Evolutionary conservation across 2,888 invertebrate genomes (phyloP).

Genomic region (Camptogramma bilineatum): DNA sequence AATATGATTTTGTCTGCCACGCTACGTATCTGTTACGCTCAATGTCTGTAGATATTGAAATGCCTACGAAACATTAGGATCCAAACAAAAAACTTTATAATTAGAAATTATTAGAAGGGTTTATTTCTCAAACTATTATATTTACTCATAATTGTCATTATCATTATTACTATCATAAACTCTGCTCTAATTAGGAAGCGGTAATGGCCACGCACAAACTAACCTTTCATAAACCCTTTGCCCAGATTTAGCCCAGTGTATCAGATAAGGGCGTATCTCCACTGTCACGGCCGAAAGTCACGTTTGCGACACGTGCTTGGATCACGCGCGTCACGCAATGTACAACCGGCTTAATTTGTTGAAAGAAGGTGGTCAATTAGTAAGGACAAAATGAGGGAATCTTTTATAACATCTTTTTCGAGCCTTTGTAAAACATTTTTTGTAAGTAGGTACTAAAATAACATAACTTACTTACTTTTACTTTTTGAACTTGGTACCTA

Average conservation of each 20-base stretch:
- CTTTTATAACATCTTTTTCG: background rate
- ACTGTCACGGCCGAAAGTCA: slow-evolving; percentile 67
- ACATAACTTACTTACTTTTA: background rate
- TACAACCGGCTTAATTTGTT: slow-evolving; percentile 50
- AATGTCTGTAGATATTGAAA: too few species aligned
- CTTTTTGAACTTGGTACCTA: too few species aligned
- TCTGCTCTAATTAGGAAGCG: slow-evolving; percentile 16
- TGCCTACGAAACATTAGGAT: too few species aligned
- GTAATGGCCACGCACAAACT: slow-evolving; percentile 20
- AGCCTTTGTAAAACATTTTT: background rate
- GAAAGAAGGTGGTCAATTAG: slow-evolving; percentile 40
- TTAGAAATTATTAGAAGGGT: too few species aligned
- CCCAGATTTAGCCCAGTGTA: slow-evolving; percentile 28
- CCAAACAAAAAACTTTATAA: too few species aligned
- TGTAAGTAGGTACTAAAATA: too few species aligned
- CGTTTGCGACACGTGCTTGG: slow-evolving; percentile 69
- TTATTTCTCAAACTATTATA: background rate
- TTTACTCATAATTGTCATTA: background rate
- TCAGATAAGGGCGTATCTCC: slow-evolving; percentile 45
- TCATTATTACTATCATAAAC: slow-evolving; percentile 1
- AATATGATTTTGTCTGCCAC: too few species aligned
- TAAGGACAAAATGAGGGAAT: slow-evolving; percentile 21
- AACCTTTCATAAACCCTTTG: slow-evolving; percentile 24
- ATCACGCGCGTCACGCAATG: slow-evolving; percentile 63
- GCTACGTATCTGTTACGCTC: too few species aligned